Evolutionary conservation across 2,888 invertebrate species (phyloP).

Genomic region (Orchesella flavescens): DNA sequence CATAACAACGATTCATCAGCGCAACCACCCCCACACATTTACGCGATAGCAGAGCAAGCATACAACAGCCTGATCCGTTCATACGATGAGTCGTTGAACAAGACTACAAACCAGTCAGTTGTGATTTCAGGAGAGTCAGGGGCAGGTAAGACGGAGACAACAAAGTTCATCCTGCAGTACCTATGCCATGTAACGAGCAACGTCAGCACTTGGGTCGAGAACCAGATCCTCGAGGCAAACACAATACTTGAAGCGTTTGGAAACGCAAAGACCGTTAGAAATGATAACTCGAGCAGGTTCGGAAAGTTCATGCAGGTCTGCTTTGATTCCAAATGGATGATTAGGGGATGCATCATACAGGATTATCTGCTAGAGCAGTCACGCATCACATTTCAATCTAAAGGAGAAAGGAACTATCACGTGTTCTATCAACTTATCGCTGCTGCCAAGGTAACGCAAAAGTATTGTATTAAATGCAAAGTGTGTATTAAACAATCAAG

Average conservation of each 20-base stretch:
- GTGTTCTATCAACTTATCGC: constrained; percentile 93
- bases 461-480: no score
- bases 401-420: constrained; percentile 89
- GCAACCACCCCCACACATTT: constrained; percentile 29
- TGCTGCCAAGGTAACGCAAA: constrained; percentile 81
- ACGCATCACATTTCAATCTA: constrained; percentile 90
- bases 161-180: constrained; percentile 92
- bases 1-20: constrained; percentile 7
- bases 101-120: constrained; percentile 21
- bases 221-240: constrained; percentile 94
- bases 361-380: constrained; percentile 93
- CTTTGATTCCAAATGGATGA: constrained; percentile 90
- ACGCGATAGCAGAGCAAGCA: constrained; percentile 85
- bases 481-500: no score
- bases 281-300: constrained; percentile 93
- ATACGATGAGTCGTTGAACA: constrained; percentile 56
- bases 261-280: constrained; percentile 93
- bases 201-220: constrained; percentile 93
- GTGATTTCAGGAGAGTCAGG: constrained; percentile 81
- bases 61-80: constrained; percentile 82
- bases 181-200: constrained; percentile 90
- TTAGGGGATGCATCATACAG: constrained; percentile 91
- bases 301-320: constrained; percentile 95
- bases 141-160: constrained; percentile 94
- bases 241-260: constrained; percentile 95